Conservation (phyloP, 2,113 vertebrate species). For the Lepidothrix coronata region DNA sequence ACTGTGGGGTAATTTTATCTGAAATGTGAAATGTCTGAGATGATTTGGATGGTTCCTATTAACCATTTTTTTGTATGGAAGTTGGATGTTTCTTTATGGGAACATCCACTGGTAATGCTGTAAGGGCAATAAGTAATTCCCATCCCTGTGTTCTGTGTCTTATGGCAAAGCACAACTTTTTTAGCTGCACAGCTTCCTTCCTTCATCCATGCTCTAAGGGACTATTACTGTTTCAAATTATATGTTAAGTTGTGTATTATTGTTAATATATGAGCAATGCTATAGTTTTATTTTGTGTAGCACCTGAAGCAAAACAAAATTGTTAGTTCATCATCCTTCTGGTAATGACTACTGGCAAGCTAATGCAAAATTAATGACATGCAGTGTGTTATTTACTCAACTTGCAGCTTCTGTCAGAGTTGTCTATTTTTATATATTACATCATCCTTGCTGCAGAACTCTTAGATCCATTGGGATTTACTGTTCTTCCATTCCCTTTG, state of each 20-base stretch:
- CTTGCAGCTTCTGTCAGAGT: slow-evolving; percentile 71
- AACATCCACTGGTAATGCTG: neutral
- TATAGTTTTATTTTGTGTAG: neutral
- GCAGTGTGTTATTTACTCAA: slow-evolving; percentile 70
- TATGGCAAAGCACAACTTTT: neutral
- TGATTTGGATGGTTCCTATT: neutral
- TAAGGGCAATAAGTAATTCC: neutral
- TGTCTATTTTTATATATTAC: slow-evolving; percentile 78
- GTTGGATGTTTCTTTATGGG: neutral
- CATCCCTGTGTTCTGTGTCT: neutral
- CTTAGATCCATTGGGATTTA: slow-evolving; percentile 70
- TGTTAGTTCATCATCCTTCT: slow-evolving; percentile 28
- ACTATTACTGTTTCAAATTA: neutral
- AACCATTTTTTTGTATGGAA: neutral
- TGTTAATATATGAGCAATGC: neutral
- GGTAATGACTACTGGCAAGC: slow-evolving; percentile 54
- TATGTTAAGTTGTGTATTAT: neutral
- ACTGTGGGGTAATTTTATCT: neutral
- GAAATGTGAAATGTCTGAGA: neutral
- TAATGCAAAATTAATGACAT: slow-evolving; percentile 63
- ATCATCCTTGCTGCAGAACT: slow-evolving; percentile 75
- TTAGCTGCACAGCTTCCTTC: neutral
- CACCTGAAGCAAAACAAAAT: neutral
- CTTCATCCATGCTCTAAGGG: neutral
- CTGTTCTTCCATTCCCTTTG: slow-evolving; percentile 69